Percentiles rank a stretch among this genome's conserved stretches.
Evolutionary conservation across 1,140 invertebrate genomes (phyloP).

Genomic region (Pararge aegeria): DNA sequence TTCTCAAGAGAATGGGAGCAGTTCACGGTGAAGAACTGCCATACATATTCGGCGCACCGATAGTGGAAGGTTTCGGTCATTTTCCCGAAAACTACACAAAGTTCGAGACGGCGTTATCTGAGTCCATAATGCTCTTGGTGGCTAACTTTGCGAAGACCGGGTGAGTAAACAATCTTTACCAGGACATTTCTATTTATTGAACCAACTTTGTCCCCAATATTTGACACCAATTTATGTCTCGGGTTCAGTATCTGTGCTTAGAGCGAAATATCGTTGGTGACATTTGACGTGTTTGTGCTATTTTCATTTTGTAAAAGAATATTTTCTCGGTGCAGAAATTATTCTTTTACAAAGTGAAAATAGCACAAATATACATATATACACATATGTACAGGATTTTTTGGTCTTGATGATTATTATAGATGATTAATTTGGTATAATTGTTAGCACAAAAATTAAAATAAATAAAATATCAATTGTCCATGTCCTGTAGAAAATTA

Average conservation of each 20-base stretch:
- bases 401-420: too few relatives aligned
- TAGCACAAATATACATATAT: too few relatives aligned
- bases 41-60: constrained; percentile 92
- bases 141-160: constrained; percentile 95
- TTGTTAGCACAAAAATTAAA: too few relatives aligned
- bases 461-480: too few relatives aligned
- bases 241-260: neutral
- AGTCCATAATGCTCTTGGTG: constrained; percentile 92
- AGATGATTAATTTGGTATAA: too few relatives aligned
- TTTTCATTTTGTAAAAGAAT: too few relatives aligned
- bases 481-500: too few relatives aligned
- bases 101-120: constrained; percentile 89
- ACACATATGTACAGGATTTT: too few relatives aligned
- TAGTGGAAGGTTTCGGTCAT: constrained; percentile 87
- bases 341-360: too few relatives aligned
- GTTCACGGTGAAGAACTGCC: constrained; percentile 95
- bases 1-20: constrained; percentile 88
- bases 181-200: constrained; percentile 7
- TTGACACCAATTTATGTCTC: neutral
- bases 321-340: too few relatives aligned
- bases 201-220: constrained; percentile 6
- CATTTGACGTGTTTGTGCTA: too few relatives aligned
- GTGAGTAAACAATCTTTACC: constrained; percentile 81
- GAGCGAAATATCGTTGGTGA: too few relatives aligned
- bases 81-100: constrained; percentile 91